Conservation (phyloP, 2,797 vertebrate species). For the Jordanella pulchra region DNA sequence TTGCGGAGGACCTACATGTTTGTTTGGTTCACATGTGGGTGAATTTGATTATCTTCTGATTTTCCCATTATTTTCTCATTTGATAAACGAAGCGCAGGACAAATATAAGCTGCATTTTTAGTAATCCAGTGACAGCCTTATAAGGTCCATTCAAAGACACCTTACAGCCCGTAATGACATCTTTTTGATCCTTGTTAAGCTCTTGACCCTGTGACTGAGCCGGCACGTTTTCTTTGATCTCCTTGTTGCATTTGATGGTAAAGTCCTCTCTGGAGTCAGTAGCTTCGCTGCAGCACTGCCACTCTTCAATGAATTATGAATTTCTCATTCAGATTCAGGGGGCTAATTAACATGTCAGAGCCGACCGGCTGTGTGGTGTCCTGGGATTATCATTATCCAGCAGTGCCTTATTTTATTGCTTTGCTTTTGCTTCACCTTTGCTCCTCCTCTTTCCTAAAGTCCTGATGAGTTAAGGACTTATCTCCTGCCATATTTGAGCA, state of each 20-base stretch:
- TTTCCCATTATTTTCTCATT: slow-evolving; percentile 21
- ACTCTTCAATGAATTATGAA: slow-evolving; percentile 72
- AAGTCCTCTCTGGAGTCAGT: slow-evolving; percentile 44
- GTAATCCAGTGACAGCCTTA: slow-evolving; percentile 40
- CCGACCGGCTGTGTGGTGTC: slow-evolving; percentile 34
- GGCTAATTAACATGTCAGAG: slow-evolving; percentile 70
- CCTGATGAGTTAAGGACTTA: slow-evolving; percentile 8
- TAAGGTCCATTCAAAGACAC: slow-evolving; percentile 32
- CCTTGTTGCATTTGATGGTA: slow-evolving; percentile 40
- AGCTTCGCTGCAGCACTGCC: slow-evolving; percentile 38
- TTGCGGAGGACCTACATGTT: slow-evolving; percentile 47
- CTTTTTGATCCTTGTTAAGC: slow-evolving; percentile 58
- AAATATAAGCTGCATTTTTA: slow-evolving; percentile 46
- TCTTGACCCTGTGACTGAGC: slow-evolving; percentile 45
- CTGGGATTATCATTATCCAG: slow-evolving; percentile 55
- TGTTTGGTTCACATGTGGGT: slow-evolving; percentile 40
- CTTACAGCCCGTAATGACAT: slow-evolving; percentile 53
- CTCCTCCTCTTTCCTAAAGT: not conserved
- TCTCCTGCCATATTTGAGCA: slow-evolving; percentile 17
- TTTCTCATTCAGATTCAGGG: slow-evolving; percentile 72
- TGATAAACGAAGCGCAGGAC: slow-evolving; percentile 16
- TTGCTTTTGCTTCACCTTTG: slow-evolving; percentile 41
- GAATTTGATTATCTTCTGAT: slow-evolving; percentile 39
- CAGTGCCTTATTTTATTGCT: slow-evolving; percentile 36
- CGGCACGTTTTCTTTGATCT: slow-evolving; percentile 45